Evolutionary conservation across 2,888 invertebrate genomes (phyloP).

Genomic region (Aelia acuminata): DNA sequence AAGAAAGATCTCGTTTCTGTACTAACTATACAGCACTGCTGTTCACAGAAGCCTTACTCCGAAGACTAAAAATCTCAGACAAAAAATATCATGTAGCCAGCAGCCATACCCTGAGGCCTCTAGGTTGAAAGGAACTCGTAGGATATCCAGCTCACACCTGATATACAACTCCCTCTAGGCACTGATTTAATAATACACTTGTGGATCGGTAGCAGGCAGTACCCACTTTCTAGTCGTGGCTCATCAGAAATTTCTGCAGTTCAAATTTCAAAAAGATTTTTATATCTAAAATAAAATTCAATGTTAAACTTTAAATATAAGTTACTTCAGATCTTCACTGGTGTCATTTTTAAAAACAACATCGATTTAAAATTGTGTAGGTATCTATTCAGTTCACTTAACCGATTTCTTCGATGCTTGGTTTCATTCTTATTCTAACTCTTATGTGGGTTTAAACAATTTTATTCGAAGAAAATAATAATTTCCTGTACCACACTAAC

Average conservation of each 20-base stretch:
- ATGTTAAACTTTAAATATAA: background rate
- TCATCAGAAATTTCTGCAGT: background rate
- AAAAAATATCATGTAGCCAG: background rate
- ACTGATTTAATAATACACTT: background rate
- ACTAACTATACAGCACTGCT: background rate
- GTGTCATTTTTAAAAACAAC: no score
- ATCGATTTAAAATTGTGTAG: no score
- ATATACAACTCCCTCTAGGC: background rate
- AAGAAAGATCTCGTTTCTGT: no score
- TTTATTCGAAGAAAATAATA: no score
- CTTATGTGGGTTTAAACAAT: no score
- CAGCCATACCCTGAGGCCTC: background rate
- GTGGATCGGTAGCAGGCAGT: background rate
- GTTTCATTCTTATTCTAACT: no score
- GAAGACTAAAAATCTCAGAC: background rate
- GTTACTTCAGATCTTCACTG: no score
- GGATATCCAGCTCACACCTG: background rate
- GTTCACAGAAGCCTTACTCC: background rate
- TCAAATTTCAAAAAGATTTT: no score
- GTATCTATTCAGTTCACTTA: no score
- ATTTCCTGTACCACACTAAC: no score
- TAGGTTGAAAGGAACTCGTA: background rate
- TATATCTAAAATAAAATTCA: background rate
- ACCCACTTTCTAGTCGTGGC: conserved; percentile 16
- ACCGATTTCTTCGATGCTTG: no score